Percentiles rank a stretch among this genome's conserved stretches.
phyloP scores from a whole-genome alignment of 2,797 vertebrate species.

The Okamejei kenojei region DNA sequence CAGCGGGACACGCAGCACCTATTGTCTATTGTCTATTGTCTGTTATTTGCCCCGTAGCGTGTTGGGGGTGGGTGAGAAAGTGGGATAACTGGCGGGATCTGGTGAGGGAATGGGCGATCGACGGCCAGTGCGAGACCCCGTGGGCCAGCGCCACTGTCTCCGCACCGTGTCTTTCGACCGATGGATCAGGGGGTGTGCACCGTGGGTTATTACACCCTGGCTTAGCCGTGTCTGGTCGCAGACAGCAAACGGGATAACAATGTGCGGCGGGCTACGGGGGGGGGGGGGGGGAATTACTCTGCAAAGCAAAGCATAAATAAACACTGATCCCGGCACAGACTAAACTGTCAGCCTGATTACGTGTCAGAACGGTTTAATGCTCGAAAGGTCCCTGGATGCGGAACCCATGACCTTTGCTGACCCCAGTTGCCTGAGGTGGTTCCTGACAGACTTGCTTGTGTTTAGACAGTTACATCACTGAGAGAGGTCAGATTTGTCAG shows the following conservation, averaged over 20 bases:
- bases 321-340: constrained; percentile 61
- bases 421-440: constrained; percentile 45
- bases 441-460: constrained; percentile 43
- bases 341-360: constrained; percentile 81
- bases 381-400: constrained; percentile 51
- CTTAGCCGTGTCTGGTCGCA: constrained; percentile 67
- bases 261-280: constrained; percentile 58
- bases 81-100: too few species aligned
- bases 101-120: too few species aligned
- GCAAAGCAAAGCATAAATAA: constrained; percentile 81
- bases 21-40: too few species aligned
- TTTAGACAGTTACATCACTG: constrained; percentile 45
- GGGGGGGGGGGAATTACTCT: constrained; percentile 69
- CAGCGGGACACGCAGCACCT: too few species aligned
- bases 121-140: too few species aligned
- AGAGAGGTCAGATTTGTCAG: constrained; percentile 53
- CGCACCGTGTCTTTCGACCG: too few species aligned
- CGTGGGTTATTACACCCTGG: constrained; percentile 43
- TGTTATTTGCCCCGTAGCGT: too few species aligned
- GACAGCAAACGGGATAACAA: constrained; percentile 67
- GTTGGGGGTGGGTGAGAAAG: too few species aligned
- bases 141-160: too few species aligned
- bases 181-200: too few species aligned
- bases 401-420: constrained; percentile 60
- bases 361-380: constrained; percentile 54